Evolutionary conservation across 2,888 invertebrate genomes (phyloP), one percentile per base, ranked within the genome.

Genomic region (Calephelis perditalis): DNA sequence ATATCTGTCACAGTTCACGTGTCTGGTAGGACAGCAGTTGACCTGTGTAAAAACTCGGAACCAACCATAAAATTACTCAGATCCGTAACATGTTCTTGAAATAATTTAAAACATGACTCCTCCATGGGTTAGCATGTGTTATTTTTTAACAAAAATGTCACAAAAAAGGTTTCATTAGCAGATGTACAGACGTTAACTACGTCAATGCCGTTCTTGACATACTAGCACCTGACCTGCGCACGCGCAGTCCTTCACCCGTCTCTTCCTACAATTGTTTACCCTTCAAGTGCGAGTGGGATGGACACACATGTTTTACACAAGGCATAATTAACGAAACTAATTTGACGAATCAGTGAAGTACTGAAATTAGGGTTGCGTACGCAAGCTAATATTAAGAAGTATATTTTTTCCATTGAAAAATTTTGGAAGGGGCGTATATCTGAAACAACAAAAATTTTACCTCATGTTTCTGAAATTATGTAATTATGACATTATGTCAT

Each of bases 191-290:
- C 68, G 54, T 52, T 46, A 58, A 55, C 66, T 76, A 71, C 75
- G 75, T 75, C 74, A 75, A 59, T 57, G 59, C 49, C 65, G 73
- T 54, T 69, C 74, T 74, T 74, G 72, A 74, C 69, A 68, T 64
- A 63, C 59, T 63, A 65, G 49, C 64, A 63, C 57, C 62, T 65
- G 65, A 63, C 58, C 63, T 57, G 60, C 55, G 37, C 52, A 57
- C 49, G 59, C 56, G 40, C 37, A 57, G 60, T 59, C 58, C 60
- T 60, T 44, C 46, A 55, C 40, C 52, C 49, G 12, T 56, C 58
- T 60, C 60, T 56, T 61, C 58, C 56, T 45, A 57, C 49, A 46
- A 49, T 40, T 9, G 46, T 9, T 10, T 52, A 57, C 9, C 44
- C 55, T 26, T 44, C 36, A 57, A 63, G 57, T 45, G 58, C 40